Base-by-base conservation (phyloP, 2,113 vertebrate genomes). In the Phalacrocorax carbo region DNA sequence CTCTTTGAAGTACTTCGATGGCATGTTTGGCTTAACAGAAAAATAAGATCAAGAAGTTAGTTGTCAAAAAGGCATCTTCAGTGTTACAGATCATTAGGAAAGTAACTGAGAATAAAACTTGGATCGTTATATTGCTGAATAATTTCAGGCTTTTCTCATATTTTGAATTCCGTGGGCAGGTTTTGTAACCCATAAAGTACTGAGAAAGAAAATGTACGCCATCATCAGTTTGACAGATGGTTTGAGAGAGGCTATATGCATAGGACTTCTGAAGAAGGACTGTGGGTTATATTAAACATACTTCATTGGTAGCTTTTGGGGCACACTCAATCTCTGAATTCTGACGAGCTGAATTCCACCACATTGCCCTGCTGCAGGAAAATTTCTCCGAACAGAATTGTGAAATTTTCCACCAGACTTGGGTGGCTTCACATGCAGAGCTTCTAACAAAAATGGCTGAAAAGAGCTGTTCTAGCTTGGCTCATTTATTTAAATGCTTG, bases 181-280 rank as follows among this genome's bases (percentile, higher is more conserved):
- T 85, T 85, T 66, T 30, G 32, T 85, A 79, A 65, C 30, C 9
- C 8, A 27, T 44, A 72, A 90, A 58, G 7, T 25, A 66, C 19
- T 36, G 11, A 71, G 78, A 66, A 62, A 78, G 19, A 30, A 84
- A 76, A 26, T 32, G 4, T 0, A 18, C 18, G 65, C 27, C 18
- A 1, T 38, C 20, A 15, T 34, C 5, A 1, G 0, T 70, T 23
- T 57, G 21, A 48, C 14, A n/a, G n/a, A n/a, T 1, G 0, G 3
- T 36, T 64, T 42, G 23, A 72, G 46, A 60, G 62, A 48, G 22
- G 10, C 15, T 62, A 2, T 26, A 8, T 13, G 19, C 25, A 14
- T 7, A 55, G 51, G 27, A 13, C 51, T 85, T 87, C 46, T 4
- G 0, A 30, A 48, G 54, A 83, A 23, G 34, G 4, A 44, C 44